Conservation (phyloP, 2,888 invertebrate genomes). For the Agrochola circellaris region DNA sequence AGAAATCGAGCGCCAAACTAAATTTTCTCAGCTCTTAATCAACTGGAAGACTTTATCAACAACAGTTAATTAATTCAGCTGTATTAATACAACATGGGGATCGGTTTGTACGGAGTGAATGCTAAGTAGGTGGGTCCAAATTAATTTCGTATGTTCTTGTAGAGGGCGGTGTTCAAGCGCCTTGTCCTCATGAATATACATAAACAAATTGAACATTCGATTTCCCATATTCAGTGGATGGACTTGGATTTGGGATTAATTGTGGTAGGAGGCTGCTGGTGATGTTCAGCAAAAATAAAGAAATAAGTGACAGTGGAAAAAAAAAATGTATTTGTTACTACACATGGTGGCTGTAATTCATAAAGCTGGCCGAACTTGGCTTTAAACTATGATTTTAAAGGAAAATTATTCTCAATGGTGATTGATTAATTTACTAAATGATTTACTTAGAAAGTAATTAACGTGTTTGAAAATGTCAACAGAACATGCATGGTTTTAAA, state of each 20-base stretch:
- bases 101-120: constrained; percentile 78
- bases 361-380: too few species aligned
- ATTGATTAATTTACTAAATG: too few species aligned
- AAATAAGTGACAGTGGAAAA: background rate
- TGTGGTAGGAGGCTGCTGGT: background rate
- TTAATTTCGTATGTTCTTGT: constrained; percentile 81
- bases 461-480: too few species aligned
- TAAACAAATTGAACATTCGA: constrained; percentile 66
- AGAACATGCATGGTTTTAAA: background rate
- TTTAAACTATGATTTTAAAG: too few species aligned
- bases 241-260: constrained; percentile 35
- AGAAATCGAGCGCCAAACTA: constrained; percentile 45
- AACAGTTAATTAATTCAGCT: constrained; percentile 74
- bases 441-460: too few species aligned
- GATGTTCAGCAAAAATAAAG: background rate
- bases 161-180: constrained; percentile 70
- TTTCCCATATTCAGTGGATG: constrained; percentile 52
- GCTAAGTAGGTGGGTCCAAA: constrained; percentile 80
- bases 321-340: background rate
- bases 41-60: constrained; percentile 65
- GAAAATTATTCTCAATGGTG: too few species aligned
- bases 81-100: constrained; percentile 75
- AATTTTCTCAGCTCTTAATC: constrained; percentile 61
- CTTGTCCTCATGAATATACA: constrained; percentile 74
- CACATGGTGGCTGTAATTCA: background rate